Evolutionary conservation across 2,797 vertebrate species (phyloP).

Genomic region (Tamandua tetradactyla): DNA sequence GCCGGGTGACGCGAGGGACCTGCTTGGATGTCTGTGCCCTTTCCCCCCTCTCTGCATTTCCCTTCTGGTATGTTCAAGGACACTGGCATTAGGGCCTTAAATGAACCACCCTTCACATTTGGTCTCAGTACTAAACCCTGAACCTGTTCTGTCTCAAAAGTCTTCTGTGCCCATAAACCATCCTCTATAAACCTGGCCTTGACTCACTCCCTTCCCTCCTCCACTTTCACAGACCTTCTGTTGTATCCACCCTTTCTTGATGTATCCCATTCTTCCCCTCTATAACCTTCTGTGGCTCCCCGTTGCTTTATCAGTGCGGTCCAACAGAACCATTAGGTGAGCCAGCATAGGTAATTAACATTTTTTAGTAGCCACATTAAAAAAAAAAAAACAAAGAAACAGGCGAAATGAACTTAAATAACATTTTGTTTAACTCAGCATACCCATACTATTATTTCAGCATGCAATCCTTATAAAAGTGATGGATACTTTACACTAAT

Average conservation of each 20-base stretch:
- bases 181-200: neutral
- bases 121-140: neutral
- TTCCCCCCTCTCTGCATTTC: neutral
- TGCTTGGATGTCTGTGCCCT: neutral
- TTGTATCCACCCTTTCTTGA: neutral
- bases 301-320: neutral
- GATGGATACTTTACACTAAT: neutral
- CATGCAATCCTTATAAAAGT: neutral
- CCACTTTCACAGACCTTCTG: neutral
- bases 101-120: neutral
- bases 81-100: neutral
- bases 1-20: neutral
- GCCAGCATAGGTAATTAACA: neutral
- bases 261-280: neutral
- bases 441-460: neutral
- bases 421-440: neutral
- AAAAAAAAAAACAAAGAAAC: neutral
- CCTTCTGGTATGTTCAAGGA: neutral
- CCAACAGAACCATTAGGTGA: neutral
- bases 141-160: neutral
- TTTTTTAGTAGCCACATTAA: neutral
- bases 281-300: neutral
- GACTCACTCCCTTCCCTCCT: fast-evolving
- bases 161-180: neutral
- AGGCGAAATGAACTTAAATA: neutral